Evolutionary conservation across 1,140 invertebrate genomes (phyloP).

Genomic region (Drosophila serrata): DNA sequence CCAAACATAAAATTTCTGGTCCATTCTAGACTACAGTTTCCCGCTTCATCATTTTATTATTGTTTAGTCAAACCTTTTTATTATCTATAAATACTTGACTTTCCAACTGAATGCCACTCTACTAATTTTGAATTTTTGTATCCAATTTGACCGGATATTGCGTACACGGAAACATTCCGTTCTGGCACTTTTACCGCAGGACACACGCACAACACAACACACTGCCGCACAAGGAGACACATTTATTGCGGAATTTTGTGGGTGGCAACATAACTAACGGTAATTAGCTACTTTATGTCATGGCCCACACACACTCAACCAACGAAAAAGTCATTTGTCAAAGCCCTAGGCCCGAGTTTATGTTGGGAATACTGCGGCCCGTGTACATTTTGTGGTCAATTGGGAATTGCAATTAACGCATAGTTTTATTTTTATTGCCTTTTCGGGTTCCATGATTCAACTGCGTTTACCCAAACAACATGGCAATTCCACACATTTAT

Average conservation of each 20-base stretch:
- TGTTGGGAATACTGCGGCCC: slow-evolving; percentile 54
- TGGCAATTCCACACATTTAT: slow-evolving; percentile 40
- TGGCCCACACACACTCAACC: slow-evolving; percentile 23
- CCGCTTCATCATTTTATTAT: not conserved
- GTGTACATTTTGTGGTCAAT: slow-evolving; percentile 65
- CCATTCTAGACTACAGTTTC: not conserved
- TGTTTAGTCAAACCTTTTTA: not conserved
- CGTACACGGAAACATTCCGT: slow-evolving; percentile 35
- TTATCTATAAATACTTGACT: not conserved
- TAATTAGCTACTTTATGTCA: slow-evolving; percentile 82
- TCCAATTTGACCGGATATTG: not conserved
- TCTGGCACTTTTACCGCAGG: slow-evolving; percentile 54
- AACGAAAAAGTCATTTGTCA: slow-evolving; percentile 27
- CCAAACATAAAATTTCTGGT: not conserved
- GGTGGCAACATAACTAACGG: slow-evolving; percentile 76
- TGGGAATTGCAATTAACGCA: slow-evolving; percentile 78
- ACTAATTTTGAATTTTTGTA: not conserved
- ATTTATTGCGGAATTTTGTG: slow-evolving; percentile 75
- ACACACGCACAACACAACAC: slow-evolving; percentile 16
- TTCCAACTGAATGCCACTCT: not conserved
- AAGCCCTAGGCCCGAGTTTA: slow-evolving; percentile 48
- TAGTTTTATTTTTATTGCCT: slow-evolving; percentile 73
- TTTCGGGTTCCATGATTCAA: slow-evolving; percentile 20
- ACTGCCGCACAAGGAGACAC: slow-evolving; percentile 28
- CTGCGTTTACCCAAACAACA: slow-evolving; percentile 7